phyloP scores from a whole-genome alignment of 2,888 invertebrate genomes.

The Bellardia bayeri region DNA sequence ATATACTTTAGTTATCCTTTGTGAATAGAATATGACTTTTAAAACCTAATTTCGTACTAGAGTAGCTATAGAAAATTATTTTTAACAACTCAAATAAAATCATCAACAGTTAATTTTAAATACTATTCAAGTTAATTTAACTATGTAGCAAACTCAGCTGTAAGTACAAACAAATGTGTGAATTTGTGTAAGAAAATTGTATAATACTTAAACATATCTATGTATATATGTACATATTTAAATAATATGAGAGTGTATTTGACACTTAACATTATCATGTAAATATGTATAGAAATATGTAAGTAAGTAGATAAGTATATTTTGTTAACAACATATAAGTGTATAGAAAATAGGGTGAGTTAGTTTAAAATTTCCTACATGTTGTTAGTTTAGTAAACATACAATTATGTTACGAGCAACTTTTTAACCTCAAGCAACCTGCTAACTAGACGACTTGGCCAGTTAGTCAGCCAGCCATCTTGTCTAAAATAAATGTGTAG shows the following conservation, averaged over 20 bases:
- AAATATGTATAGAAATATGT: background rate
- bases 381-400: constrained; percentile 22
- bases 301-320: constrained; percentile 9
- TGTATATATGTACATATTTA: background rate
- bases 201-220: background rate
- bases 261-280: constrained; percentile 25
- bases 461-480: background rate
- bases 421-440: constrained; percentile 62
- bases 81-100: constrained; percentile 14
- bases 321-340: background rate
- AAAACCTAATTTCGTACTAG: background rate
- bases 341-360: background rate
- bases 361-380: constrained; percentile 5
- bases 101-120: constrained; percentile 36
- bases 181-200: background rate
- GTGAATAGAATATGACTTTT: background rate
- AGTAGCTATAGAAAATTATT: background rate
- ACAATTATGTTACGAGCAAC: constrained; percentile 4
- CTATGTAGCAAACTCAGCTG: background rate
- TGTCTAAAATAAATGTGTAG: constrained; percentile 26
- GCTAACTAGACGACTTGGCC: constrained; percentile 20
- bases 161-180: background rate
- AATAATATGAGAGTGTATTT: constrained; percentile 8
- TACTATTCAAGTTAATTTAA: constrained; percentile 11
- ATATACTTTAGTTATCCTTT: background rate